These are phyloP conservation scores for Tribolium madens DNA, from an alignment of 1,140 invertebrate genomes.

Conservation along the genomic window DNA sequence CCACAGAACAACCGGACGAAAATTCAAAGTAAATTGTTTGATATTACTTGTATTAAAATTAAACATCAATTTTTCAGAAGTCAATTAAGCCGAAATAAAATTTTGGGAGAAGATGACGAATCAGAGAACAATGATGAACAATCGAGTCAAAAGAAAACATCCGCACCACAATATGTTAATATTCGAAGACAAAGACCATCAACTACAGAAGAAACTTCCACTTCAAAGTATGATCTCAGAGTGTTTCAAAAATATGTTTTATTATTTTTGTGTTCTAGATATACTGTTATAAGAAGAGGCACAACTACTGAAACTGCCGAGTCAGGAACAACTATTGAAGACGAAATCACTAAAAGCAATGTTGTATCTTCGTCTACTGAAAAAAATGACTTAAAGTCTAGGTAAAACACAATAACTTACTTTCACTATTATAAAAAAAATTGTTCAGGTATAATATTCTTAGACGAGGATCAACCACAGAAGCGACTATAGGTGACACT, in stretches of 20 bases:
- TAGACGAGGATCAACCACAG: slow-evolving; percentile 66
- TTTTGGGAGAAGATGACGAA: slow-evolving; percentile 61
- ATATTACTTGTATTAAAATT: background rate
- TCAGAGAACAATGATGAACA: slow-evolving; percentile 62
- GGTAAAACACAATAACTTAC: too few species aligned
- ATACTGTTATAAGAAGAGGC: slow-evolving; percentile 49
- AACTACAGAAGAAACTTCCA: slow-evolving; percentile 45
- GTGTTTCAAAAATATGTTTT: too few species aligned
- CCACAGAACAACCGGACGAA: slow-evolving; percentile 57
- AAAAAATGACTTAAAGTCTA: slow-evolving; percentile 6
- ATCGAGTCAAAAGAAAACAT: slow-evolving; percentile 59
- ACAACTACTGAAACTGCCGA: slow-evolving; percentile 48
- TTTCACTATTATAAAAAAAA: too few species aligned
- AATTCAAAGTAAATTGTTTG: slow-evolving; percentile 19
- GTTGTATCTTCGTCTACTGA: background rate
- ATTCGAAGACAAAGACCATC: slow-evolving; percentile 58
- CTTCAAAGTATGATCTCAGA: slow-evolving; percentile 54
- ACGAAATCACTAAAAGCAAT: slow-evolving; percentile 26
- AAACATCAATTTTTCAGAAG: slow-evolving; percentile 33
- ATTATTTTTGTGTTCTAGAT: too few species aligned
- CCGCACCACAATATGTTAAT: slow-evolving; percentile 59
- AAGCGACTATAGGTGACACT: slow-evolving; percentile 1
- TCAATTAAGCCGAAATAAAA: slow-evolving; percentile 54
- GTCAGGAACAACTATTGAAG: slow-evolving; percentile 48
- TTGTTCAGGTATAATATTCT: slow-evolving; percentile 67